Percentiles rank a stretch among this genome's conserved stretches.
Conservation (phyloP, 2,888 invertebrate genomes). For the Cosmorhoe ocellata region DNA sequence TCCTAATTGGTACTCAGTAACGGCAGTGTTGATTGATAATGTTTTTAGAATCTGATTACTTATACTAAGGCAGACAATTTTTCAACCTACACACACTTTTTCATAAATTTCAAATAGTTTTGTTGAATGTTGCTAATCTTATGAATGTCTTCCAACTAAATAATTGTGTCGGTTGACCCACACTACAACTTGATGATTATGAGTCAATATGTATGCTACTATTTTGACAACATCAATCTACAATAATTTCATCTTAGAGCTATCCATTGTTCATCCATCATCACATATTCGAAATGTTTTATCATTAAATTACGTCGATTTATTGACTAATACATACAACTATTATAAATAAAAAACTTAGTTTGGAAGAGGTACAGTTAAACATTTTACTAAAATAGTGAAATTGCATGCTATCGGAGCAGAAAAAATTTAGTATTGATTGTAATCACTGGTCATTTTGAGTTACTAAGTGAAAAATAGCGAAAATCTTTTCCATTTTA, state of each 20-base stretch:
- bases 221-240: slow-evolving; percentile 6
- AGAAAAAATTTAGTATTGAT: no score
- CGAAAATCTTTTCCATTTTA: neutral
- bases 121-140: no score
- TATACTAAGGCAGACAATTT: neutral
- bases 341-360: slow-evolving; percentile 23
- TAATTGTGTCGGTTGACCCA: no score
- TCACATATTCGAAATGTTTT: slow-evolving; percentile 37
- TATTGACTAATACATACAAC: slow-evolving; percentile 26
- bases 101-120: no score
- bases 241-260: slow-evolving; percentile 13
- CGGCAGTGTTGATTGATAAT: slow-evolving; percentile 34
- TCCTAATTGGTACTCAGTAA: slow-evolving; percentile 30
- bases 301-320: slow-evolving; percentile 29
- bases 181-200: neutral
- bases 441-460: no score
- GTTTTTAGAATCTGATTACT: slow-evolving; percentile 26
- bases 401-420: neutral
- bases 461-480: neutral
- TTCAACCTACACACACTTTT: neutral
- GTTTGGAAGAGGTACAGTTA: slow-evolving; percentile 30
- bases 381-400: slow-evolving; percentile 21
- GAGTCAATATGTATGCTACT: slow-evolving; percentile 10
- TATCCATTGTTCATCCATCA: slow-evolving; percentile 36
- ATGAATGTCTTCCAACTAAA: no score